Percentiles rank a stretch among this genome's conserved stretches.
Evolutionary conservation across 1,140 invertebrate species (phyloP).

Genomic region (Anastatus disparis): DNA sequence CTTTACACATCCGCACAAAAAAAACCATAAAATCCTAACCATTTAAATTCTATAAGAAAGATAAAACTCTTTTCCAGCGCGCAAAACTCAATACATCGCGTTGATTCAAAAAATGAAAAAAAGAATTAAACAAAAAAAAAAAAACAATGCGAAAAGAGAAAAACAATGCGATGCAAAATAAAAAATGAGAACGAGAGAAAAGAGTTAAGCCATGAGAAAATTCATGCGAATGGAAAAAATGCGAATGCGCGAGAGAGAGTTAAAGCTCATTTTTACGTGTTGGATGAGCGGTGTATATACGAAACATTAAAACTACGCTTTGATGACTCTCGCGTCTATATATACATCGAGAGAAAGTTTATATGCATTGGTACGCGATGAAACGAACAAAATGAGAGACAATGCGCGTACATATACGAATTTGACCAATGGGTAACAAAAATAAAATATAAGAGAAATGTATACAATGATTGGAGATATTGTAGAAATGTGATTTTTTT

Average conservation of each 20-base stretch:
- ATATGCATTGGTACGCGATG: too few relatives aligned
- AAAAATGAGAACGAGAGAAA: not conserved
- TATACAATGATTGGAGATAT: too few relatives aligned
- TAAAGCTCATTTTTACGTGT: too few relatives aligned
- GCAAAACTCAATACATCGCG: constrained; percentile 18
- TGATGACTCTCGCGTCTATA: not conserved
- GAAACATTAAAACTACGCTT: constrained; percentile 5
- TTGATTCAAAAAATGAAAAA: not conserved
- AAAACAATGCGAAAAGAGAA: not conserved
- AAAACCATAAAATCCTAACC: not conserved
- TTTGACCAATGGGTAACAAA: too few relatives aligned
- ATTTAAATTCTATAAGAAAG: constrained; percentile 8
- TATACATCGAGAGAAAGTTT: not conserved
- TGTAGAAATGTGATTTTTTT: too few relatives aligned
- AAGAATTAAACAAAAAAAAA: constrained; percentile 2
- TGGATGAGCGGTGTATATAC: not conserved
- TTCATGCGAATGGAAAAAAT: constrained; percentile 4
- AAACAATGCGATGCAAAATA: not conserved
- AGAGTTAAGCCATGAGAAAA: not conserved
- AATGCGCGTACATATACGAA: too few relatives aligned
- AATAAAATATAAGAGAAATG: too few relatives aligned
- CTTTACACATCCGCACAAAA: too few relatives aligned
- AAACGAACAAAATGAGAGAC: not conserved
- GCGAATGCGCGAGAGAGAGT: not conserved
- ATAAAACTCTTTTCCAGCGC: constrained; percentile 18